Evolutionary conservation across 2,888 invertebrate genomes (phyloP).

Genomic region (Nomada ferruginata): DNA sequence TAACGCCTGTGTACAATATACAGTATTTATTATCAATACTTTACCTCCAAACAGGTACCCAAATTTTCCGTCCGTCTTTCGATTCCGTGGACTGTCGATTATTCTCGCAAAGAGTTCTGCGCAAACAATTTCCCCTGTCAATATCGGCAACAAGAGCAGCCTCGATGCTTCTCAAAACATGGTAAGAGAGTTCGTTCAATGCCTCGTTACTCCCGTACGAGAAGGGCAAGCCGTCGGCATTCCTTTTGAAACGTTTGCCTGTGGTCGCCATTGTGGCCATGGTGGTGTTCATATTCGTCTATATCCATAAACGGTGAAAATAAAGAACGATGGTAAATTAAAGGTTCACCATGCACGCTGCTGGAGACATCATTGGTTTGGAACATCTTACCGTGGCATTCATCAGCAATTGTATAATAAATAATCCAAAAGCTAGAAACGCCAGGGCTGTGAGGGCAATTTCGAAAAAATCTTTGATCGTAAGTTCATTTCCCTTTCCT

Average conservation of each 20-base stretch:
- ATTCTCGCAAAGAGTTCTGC: conserved; percentile 88
- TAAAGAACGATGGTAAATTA: not conserved
- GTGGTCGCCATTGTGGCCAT: conserved; percentile 66
- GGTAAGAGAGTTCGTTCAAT: conserved; percentile 86
- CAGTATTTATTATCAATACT: not conserved
- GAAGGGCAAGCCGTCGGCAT: conserved; percentile 63
- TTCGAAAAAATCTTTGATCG: conserved; percentile 90
- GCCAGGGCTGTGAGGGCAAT: conserved; percentile 93
- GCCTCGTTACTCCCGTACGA: conserved; percentile 82
- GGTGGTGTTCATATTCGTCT: conserved; percentile 61
- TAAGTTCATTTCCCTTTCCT: conserved; percentile 86
- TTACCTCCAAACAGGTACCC: conserved; percentile 92
- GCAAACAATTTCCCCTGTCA: conserved; percentile 87
- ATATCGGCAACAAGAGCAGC: conserved; percentile 85
- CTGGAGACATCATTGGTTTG: too few relatives aligned
- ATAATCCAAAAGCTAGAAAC: conserved; percentile 92
- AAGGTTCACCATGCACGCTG: too few relatives aligned
- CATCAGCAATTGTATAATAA: conserved; percentile 91
- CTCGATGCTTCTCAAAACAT: conserved; percentile 86
- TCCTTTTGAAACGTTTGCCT: conserved; percentile 72
- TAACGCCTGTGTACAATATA: not conserved
- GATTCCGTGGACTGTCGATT: conserved; percentile 87
- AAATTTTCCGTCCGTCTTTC: conserved; percentile 86
- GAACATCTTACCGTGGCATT: conserved; percentile 87
- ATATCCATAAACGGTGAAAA: not conserved